A percentile compares a stretch with the other conserved stretches of the same genome.
Conservation (phyloP, 2,888 invertebrate genomes). For the Agrilus mali region DNA sequence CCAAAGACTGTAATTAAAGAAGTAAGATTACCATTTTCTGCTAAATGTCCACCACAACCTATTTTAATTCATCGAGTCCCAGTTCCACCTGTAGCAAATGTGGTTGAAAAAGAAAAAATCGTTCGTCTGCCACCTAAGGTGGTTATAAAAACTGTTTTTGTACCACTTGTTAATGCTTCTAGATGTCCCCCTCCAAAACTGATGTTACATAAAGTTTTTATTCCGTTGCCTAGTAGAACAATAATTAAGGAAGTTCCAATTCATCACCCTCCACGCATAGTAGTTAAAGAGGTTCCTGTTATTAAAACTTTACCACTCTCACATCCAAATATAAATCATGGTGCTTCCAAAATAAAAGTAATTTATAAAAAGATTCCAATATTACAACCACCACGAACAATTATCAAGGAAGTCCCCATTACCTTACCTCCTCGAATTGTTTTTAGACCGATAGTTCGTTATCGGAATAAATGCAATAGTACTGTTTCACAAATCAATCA, state of each 20-base stretch:
- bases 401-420: conserved; percentile 3
- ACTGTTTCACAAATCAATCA: no score
- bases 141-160: not conserved
- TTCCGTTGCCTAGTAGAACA: conserved; percentile 2
- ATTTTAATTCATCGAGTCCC: conserved; percentile 5
- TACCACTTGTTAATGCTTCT: not conserved
- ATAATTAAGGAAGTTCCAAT: conserved; percentile 7
- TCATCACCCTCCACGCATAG: conserved; percentile 3
- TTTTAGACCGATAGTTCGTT: not conserved
- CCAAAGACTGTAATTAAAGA: not conserved
- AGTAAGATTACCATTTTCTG: not conserved
- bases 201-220: conserved; percentile 2
- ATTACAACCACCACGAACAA: conserved; percentile 6
- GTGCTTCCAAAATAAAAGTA: not conserved
- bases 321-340: no score
- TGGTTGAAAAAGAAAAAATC: conserved; percentile 4
- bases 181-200: conserved; percentile 1
- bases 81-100: conserved; percentile 4
- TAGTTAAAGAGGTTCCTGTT: conserved; percentile 6
- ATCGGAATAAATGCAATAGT: no score
- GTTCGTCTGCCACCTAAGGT: conserved; percentile 4
- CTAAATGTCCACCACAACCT: not conserved
- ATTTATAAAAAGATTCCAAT: conserved; percentile 5
- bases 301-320: no score
- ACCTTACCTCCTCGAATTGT: conserved; percentile 5